A percentile compares a stretch with the other conserved stretches of the same genome.
phyloP scores from a whole-genome alignment of 1,140 invertebrate genomes.

The Conopomorpha cramerella region DNA sequence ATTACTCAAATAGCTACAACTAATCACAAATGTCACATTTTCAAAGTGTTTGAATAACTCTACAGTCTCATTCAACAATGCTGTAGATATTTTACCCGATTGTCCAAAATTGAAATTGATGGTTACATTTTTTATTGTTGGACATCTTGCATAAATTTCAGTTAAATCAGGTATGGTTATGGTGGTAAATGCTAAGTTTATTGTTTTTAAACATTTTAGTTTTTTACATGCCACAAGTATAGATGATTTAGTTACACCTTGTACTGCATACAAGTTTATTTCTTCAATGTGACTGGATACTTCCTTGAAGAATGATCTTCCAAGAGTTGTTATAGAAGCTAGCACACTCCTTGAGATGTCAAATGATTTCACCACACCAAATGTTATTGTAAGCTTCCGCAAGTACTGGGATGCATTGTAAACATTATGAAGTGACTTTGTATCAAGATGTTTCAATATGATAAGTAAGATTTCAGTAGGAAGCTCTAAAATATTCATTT shows the following conservation, averaged over 20 bases:
- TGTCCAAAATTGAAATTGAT: constrained; percentile 21
- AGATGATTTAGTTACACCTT: constrained; percentile 16
- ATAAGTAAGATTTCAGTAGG: constrained; percentile 33
- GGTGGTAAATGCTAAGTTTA: constrained; percentile 31
- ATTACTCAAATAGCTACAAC: constrained; percentile 13
- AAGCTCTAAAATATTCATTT: constrained; percentile 12
- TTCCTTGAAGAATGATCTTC: constrained; percentile 19
- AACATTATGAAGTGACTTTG: constrained; percentile 13
- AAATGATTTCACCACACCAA: constrained; percentile 15
- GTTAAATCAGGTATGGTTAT: constrained; percentile 22
- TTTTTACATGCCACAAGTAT: constrained; percentile 15
- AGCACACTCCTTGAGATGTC: constrained; percentile 16
- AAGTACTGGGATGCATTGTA: constrained; percentile 14
- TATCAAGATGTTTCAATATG: constrained; percentile 22
- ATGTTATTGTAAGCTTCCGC: constrained; percentile 12
- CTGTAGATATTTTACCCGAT: constrained; percentile 6
- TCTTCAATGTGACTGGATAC: constrained; percentile 18
- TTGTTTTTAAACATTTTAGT: constrained; percentile 19
- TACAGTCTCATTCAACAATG: constrained; percentile 13
- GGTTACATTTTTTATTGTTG: constrained; percentile 21
- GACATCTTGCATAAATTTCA: constrained; percentile 20
- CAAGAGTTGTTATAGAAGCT: constrained; percentile 16
- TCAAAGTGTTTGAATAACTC: constrained; percentile 22
- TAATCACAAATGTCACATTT: constrained; percentile 26
- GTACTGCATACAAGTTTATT: constrained; percentile 21